Evolutionary conservation across 2,888 invertebrate genomes (phyloP).

Genomic region (Altica lythri): DNA sequence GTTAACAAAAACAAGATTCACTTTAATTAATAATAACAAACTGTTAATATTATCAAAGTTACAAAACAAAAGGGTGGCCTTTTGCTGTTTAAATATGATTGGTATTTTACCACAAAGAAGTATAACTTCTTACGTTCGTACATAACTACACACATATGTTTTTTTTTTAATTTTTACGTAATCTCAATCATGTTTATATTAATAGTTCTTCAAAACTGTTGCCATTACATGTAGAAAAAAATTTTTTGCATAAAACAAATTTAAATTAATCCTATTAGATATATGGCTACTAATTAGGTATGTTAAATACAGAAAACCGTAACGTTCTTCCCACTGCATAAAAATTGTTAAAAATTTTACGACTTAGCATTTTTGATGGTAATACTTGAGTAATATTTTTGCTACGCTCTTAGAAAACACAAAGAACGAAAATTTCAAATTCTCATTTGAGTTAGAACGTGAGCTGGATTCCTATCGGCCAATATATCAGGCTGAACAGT

Average conservation of each 20-base stretch:
- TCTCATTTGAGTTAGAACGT: constrained; percentile 42
- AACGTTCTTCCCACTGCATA: constrained; percentile 13
- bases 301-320: not conserved
- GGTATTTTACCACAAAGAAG: too few relatives aligned
- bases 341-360: constrained; percentile 27
- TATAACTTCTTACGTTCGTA: too few relatives aligned
- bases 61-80: too few relatives aligned
- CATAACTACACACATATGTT: too few relatives aligned
- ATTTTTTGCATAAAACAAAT: not conserved
- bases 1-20: too few relatives aligned
- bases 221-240: too few relatives aligned
- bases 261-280: not conserved
- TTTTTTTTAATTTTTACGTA: too few relatives aligned
- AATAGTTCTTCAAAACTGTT: too few relatives aligned
- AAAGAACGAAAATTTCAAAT: constrained; percentile 46
- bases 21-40: too few relatives aligned
- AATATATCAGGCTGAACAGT: constrained; percentile 24
- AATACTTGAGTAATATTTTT: constrained; percentile 43
- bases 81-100: too few relatives aligned
- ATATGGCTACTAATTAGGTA: not conserved
- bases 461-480: constrained; percentile 33
- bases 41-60: too few relatives aligned
- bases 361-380: constrained; percentile 20
- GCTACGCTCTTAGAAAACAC: constrained; percentile 46
- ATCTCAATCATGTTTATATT: too few relatives aligned